Evolutionary conservation across 2,113 vertebrate genomes (phyloP), one percentile per base, ranked within the genome.

Genomic region (Colaptes auratus): DNA sequence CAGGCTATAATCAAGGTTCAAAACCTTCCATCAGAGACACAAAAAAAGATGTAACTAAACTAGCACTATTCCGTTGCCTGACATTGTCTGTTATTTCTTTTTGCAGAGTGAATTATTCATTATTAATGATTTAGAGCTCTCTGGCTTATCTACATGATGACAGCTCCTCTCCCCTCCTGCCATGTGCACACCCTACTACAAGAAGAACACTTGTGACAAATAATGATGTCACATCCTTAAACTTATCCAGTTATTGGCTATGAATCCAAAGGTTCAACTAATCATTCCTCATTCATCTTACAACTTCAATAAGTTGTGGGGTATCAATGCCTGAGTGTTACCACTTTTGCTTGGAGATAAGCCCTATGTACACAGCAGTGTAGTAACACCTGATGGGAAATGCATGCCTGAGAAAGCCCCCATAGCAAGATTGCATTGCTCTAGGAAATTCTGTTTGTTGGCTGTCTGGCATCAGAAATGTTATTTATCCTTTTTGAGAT

Each of bases 401-500:
- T 66, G 65, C 74, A 65, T 15, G 65, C 83, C 83, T 0, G 2
- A 74, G 70, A 92, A 95, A 95, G 61, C 19, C 83, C 77, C 66
- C 63, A 15, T 0, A 84, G 88, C 86, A 94, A 90, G 83, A 90
- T 24, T 87, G 63, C 63, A 58, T 72, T 89, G 86, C 76, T 67
- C 81, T 94, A 70, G 89, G 91, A 89, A 93, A 93, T 94, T 94
- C 88, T 2, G 15, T 92, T 95, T 96, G 80, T 81, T 92, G 88
- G 55, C 83, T 96, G 70, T 55, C 81, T 90, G 83, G 86, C 50
- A 90, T 46, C 67, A 95, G 91, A 95, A 82, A 87, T 65, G 81
- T 78, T 93, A 78, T 93, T 95, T 96, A 95, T 93, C 84, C 84
- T 59, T 73, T 92, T 82, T 90, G 90, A 94, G 80, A 77, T 95